phyloP scores from a whole-genome alignment of 2,797 vertebrate genomes.

The Cuniculus paca region DNA sequence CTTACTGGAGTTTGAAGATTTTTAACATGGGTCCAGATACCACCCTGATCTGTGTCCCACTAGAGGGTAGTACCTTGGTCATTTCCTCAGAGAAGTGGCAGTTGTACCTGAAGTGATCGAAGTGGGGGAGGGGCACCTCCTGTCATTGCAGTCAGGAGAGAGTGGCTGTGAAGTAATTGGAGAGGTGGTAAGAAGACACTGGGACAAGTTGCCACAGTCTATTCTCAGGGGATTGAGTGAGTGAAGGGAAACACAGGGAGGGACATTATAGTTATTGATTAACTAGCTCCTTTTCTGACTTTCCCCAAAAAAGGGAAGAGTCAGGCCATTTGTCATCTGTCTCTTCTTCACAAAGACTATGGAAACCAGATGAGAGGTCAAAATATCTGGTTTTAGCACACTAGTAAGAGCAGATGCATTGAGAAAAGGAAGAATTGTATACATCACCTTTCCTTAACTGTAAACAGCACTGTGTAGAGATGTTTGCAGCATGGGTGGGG shows the following conservation, averaged over 20 bases:
- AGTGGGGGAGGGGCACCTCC: background rate
- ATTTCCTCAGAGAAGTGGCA: background rate
- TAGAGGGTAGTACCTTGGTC: no score
- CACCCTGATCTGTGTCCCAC: background rate
- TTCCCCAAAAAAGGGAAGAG: background rate
- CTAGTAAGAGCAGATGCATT: background rate
- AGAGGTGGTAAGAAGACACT: background rate
- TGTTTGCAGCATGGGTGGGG: no score
- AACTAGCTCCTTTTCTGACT: background rate
- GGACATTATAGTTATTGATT: background rate
- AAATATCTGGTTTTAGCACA: background rate
- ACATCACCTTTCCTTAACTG: rapidly evolving
- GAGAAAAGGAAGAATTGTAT: background rate
- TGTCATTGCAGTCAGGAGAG: background rate
- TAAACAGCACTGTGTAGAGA: background rate
- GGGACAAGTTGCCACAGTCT: no score
- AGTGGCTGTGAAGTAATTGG: background rate
- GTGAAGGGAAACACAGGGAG: background rate
- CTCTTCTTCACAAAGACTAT: background rate
- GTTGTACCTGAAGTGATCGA: background rate
- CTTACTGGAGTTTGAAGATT: background rate
- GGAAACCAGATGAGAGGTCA: background rate
- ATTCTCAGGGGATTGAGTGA: background rate
- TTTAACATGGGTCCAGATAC: background rate
- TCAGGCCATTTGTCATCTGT: background rate